phyloP scores from a whole-genome alignment of 2,888 invertebrate genomes.

The Bedellia somnulentella region DNA sequence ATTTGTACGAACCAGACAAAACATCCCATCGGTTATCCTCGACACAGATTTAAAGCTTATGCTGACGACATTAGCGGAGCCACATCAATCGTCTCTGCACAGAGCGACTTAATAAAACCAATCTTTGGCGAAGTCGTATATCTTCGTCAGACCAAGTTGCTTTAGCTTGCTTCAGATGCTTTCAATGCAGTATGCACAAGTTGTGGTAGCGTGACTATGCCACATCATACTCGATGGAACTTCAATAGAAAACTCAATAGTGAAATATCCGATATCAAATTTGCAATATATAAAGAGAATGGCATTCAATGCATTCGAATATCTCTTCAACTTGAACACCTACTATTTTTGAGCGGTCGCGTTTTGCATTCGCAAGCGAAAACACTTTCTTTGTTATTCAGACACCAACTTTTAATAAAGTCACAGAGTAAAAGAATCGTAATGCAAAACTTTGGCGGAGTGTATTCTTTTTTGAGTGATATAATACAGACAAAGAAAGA shows the following conservation, averaged over 20 bases:
- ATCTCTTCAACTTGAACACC: not conserved
- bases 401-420: too few relatives aligned
- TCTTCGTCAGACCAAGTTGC: constrained; percentile 6
- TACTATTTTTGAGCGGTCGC: too few relatives aligned
- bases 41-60: too few relatives aligned
- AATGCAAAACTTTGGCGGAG: too few relatives aligned
- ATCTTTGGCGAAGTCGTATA: constrained; percentile 8
- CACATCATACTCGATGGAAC: not conserved
- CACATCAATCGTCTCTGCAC: constrained; percentile 9
- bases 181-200: not conserved
- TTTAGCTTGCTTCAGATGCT: not conserved
- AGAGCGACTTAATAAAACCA: constrained; percentile 7
- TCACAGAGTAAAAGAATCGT: too few relatives aligned
- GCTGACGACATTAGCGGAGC: not conserved
- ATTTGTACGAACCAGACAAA: too few relatives aligned
- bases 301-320: not conserved
- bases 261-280: not conserved
- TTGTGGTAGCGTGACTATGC: not conserved
- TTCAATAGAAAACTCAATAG: not conserved
- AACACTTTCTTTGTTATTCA: too few relatives aligned
- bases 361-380: too few relatives aligned
- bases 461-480: too few relatives aligned
- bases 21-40: too few relatives aligned
- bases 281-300: not conserved
- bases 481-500: too few relatives aligned